Base-by-base conservation (phyloP, 2,797 vertebrate species). In the Otolemur crassicaudatus region DNA sequence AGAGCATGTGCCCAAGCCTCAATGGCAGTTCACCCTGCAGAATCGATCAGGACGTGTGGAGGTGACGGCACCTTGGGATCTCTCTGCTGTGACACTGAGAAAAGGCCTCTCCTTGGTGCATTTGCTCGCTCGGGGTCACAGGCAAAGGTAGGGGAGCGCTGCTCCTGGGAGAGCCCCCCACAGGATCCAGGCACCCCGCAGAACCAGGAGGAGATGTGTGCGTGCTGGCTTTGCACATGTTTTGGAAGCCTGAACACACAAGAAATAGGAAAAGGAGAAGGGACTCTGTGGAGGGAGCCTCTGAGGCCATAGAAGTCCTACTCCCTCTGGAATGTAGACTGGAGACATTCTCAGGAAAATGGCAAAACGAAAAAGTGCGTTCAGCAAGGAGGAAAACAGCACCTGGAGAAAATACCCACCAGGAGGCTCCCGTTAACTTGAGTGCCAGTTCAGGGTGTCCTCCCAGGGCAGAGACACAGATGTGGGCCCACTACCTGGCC, bases 201-300 rank as follows among this genome's bases (percentile, higher is more conserved):
- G 46, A 85, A 37, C 43, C 6, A 8, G 17, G 31, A 60, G 17
- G 23, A 19, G 20, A 0, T 3, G 46, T 1, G 0, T 27, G 56
- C 3, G 0, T 1, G 0, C 12, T 23, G 19, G 9, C 31, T 23
- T n/a, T 61, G 25, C 22, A 49, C 20, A 0, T 0, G 16, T 20
- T 40, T 70, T 20, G 31, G 73, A 75, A 61, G 16, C 12, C 81
- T 7, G 34, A 49, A 49, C 34, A 67, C 12, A 37, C 27, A 25
- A 31, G 61, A 69, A 65, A 14, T 25, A 61, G 46, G 7, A 16
- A 23, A 46, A 34, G 81, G 31, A n/a, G 60, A 72, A 63, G 29
- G 14, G 34, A 43, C 1, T n/a, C 13, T 58, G 37, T 22, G 12
- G n/a, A 58, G 53, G 12, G 0, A n/a, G 77, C 49, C 77, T 58